These are phyloP conservation scores for Synanthedon myopaeformis DNA, from an alignment of 2,888 invertebrate genomes.

Conservation along the genomic window DNA sequence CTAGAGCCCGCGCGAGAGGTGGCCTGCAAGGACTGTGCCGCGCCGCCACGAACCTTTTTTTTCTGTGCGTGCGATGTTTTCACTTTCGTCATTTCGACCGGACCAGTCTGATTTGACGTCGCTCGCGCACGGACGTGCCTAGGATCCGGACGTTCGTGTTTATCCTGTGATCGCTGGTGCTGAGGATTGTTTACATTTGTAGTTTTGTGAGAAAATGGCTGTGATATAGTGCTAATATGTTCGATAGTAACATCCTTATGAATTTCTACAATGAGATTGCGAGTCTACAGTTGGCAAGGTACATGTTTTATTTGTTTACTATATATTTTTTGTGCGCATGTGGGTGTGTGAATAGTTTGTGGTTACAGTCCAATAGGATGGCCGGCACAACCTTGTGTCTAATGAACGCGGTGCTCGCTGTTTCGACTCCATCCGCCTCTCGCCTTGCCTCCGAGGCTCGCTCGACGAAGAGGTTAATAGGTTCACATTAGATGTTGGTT, in stretches of 20 bases:
- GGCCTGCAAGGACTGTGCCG: constrained; percentile 66
- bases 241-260: constrained; percentile 61
- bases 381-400: constrained; percentile 60
- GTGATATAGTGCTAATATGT: constrained; percentile 69
- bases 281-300: constrained; percentile 68
- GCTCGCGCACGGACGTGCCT: constrained; percentile 68
- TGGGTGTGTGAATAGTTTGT: constrained; percentile 18
- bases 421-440: constrained; percentile 67
- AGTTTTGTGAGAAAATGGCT: constrained; percentile 57
- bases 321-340: constrained; percentile 17
- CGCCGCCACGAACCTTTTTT: constrained; percentile 51
- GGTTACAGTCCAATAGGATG: constrained; percentile 33
- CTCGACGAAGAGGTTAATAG: constrained; percentile 66
- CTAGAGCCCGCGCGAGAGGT: constrained; percentile 65
- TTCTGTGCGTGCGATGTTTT: constrained; percentile 69
- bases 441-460: constrained; percentile 61
- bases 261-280: constrained; percentile 69
- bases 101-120: constrained; percentile 68
- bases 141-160: constrained; percentile 52
- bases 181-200: constrained; percentile 57
- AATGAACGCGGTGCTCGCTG: constrained; percentile 61
- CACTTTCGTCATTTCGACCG: constrained; percentile 71
- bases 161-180: constrained; percentile 63
- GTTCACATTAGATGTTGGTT: constrained; percentile 69
- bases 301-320: constrained; percentile 53